Evolutionary conservation across 2,888 invertebrate genomes (phyloP).

Genomic region (Lasioglossum oenotherae): DNA sequence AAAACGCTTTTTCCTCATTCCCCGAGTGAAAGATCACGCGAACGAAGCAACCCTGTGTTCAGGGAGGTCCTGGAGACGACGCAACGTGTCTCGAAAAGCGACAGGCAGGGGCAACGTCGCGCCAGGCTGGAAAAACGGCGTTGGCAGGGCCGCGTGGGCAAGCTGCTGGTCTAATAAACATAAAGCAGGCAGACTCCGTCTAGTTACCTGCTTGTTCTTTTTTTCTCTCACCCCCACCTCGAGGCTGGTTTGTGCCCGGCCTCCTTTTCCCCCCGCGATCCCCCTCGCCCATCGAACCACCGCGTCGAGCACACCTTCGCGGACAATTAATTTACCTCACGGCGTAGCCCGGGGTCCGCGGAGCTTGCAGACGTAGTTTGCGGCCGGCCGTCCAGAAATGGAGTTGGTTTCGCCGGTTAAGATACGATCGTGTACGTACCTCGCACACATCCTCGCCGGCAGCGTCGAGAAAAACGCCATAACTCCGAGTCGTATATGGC

Average conservation of each 20-base stretch:
- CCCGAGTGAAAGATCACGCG: not conserved
- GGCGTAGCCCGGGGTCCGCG: slow-evolving; percentile 48
- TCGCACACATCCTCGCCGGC: slow-evolving; percentile 57
- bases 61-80: not conserved
- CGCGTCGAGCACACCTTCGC: slow-evolving; percentile 64
- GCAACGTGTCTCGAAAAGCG: not conserved
- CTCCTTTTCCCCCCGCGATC: not conserved
- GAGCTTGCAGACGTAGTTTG: slow-evolving; percentile 58
- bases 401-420: slow-evolving; percentile 82
- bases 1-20: not conserved
- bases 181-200: slow-evolving; percentile 47
- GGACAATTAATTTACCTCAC: slow-evolving; percentile 76
- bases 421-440: slow-evolving; percentile 79
- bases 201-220: slow-evolving; percentile 50
- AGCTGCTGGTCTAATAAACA: slow-evolving; percentile 76
- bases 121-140: slow-evolving; percentile 31
- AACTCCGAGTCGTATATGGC: slow-evolving; percentile 83
- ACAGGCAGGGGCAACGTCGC: not conserved
- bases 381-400: slow-evolving; percentile 80
- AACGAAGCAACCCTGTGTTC: not conserved
- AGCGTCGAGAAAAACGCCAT: slow-evolving; percentile 82
- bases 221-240: slow-evolving; percentile 18
- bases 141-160: slow-evolving; percentile 57
- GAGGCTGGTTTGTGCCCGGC: slow-evolving; percentile 5
- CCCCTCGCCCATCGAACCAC: slow-evolving; percentile 45